These are phyloP conservation scores for Urophycis tenuis DNA, from an alignment of 2,797 vertebrate genomes.

Conservation along the genomic window DNA sequence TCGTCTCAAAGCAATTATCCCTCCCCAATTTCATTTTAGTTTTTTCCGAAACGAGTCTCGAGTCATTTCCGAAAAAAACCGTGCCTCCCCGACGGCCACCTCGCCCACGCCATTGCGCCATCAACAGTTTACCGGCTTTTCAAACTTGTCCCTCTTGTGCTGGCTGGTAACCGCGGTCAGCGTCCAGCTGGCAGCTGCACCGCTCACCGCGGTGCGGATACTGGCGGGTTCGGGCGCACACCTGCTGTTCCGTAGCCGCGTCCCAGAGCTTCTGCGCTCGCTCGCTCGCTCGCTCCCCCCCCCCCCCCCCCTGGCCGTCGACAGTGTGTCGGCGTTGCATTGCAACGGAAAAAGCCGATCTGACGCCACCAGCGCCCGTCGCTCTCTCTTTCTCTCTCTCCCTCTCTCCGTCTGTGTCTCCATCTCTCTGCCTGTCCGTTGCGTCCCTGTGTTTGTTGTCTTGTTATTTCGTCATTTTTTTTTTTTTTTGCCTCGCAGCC, in stretches of 20 bases:
- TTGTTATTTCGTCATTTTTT: neutral
- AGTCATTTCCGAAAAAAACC: neutral
- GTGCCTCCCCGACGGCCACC: neutral
- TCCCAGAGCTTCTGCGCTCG: neutral
- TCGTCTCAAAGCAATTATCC: neutral
- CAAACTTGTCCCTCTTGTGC: neutral
- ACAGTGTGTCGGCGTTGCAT: neutral
- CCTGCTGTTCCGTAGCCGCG: constrained; percentile 7
- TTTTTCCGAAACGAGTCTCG: neutral
- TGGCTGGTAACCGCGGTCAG: neutral
- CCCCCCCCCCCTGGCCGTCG: too few relatives aligned
- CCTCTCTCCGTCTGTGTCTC: too few relatives aligned
- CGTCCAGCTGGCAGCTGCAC: constrained; percentile 7
- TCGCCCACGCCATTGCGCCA: neutral
- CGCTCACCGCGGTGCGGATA: neutral
- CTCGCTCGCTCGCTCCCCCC: neutral
- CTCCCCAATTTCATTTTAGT: neutral
- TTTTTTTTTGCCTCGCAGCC: neutral
- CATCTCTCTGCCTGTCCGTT: neutral
- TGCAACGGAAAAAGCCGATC: neutral
- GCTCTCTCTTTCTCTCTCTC: neutral
- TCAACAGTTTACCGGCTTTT: neutral
- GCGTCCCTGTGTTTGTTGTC: neutral
- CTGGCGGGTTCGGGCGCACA: neutral
- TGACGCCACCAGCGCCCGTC: neutral